Evolutionary conservation across 2,888 invertebrate genomes (phyloP).

Genomic region (Sphaerophoria taeniata): DNA sequence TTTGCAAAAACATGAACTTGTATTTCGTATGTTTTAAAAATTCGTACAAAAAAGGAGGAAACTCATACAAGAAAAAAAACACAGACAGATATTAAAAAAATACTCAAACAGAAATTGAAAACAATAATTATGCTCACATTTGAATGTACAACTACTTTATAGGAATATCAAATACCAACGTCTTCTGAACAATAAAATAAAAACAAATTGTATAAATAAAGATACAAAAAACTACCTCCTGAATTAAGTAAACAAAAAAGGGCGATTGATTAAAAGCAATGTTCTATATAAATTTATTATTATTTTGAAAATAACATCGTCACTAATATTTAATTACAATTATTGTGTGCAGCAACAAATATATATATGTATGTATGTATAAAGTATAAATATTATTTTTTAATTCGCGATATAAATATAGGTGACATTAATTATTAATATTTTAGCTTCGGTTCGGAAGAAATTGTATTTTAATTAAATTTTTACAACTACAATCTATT

Average conservation of each 20-base stretch:
- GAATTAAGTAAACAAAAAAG: constrained; percentile 14
- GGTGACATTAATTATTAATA: constrained; percentile 14
- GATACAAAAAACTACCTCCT: background rate
- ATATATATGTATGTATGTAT: constrained; percentile 2
- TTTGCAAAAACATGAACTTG: constrained; percentile 47
- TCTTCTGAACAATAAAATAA: constrained; percentile 33
- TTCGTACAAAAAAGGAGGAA: constrained; percentile 46
- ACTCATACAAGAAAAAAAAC: constrained; percentile 40
- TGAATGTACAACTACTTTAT: constrained; percentile 56
- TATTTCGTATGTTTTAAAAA: constrained; percentile 52
- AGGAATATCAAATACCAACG: constrained; percentile 71
- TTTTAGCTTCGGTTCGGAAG: constrained; percentile 58
- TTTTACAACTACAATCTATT: constrained; percentile 48
- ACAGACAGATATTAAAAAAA: constrained; percentile 15
- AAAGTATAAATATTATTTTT: constrained; percentile 43
- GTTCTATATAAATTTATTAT: constrained; percentile 17
- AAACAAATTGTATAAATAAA: constrained; percentile 26
- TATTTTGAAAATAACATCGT: constrained; percentile 40
- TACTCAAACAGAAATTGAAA: constrained; percentile 44
- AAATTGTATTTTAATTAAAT: constrained; percentile 27
- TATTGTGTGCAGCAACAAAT: constrained; percentile 62
- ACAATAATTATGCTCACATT: constrained; percentile 20
- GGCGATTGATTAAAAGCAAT: constrained; percentile 51
- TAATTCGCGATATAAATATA: constrained; percentile 38
- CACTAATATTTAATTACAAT: constrained; percentile 1